Conservation (phyloP, 35 echinoderm and acorn worm species). For the Holothuria glaberrima region DNA sequence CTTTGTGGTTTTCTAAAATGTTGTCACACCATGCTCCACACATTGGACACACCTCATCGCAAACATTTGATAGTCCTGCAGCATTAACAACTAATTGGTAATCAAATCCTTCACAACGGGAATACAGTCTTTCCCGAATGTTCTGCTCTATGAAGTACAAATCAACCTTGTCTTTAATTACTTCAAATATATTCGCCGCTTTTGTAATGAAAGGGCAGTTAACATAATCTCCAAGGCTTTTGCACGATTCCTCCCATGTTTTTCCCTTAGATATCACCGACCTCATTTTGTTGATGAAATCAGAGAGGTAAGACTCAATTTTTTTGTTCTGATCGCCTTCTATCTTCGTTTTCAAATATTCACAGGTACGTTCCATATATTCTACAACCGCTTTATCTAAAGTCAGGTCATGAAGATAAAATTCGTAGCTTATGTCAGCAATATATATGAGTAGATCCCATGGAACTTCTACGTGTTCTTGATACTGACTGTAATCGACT, state of each 20-base stretch:
- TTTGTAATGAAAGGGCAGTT: background rate
- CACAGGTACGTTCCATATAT: too few species aligned
- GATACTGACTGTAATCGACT: too few species aligned
- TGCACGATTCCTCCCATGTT: background rate
- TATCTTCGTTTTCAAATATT: too few species aligned
- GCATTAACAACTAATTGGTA: background rate
- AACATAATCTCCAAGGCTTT: background rate
- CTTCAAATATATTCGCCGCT: background rate
- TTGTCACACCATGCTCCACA: slow-evolving; percentile 3
- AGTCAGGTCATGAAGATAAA: too few species aligned
- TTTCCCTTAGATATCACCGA: background rate
- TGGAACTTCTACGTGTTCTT: too few species aligned
- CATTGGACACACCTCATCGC: background rate
- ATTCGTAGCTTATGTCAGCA: too few species aligned
- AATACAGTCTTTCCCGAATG: accelerated
- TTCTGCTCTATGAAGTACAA: background rate
- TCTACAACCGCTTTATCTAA: too few species aligned
- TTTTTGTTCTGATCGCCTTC: too few species aligned
- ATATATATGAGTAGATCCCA: too few species aligned
- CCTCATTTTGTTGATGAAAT: background rate
- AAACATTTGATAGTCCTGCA: background rate
- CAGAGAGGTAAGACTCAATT: too few species aligned
- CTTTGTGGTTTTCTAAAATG: background rate
- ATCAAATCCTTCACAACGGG: too few species aligned
- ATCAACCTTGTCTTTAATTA: background rate